A percentile compares a stretch with the other conserved stretches of the same genome.
phyloP scores from a whole-genome alignment of 2,113 vertebrate genomes.

The Anser brachyrhynchus region DNA sequence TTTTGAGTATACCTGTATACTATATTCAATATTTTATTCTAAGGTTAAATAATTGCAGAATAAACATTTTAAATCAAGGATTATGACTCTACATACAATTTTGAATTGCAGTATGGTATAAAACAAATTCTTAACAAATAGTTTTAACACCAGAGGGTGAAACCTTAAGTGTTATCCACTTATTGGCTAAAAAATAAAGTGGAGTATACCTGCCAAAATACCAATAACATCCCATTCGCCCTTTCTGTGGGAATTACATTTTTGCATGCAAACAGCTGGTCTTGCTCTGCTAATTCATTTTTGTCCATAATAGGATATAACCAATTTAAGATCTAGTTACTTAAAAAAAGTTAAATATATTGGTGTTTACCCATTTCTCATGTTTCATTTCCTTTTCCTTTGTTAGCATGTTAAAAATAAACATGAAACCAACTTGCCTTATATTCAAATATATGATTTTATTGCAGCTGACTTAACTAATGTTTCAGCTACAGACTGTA shows the following conservation, averaged over 20 bases:
- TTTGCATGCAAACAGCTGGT: neutral
- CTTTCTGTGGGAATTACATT: neutral
- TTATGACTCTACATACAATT: neutral
- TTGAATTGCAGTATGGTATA: neutral
- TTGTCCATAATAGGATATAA: neutral
- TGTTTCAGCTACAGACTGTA: neutral
- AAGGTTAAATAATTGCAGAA: neutral
- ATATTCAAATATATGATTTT: neutral
- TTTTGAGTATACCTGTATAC: neutral
- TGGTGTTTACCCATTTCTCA: neutral
- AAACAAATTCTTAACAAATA: neutral
- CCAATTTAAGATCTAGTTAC: neutral
- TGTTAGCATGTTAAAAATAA: neutral
- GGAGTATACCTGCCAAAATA: neutral
- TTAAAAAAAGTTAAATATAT: neutral
- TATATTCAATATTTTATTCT: neutral
- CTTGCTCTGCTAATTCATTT: neutral
- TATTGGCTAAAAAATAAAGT: neutral
- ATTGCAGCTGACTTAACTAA: neutral
- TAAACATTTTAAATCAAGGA: neutral
- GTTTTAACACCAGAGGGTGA: neutral
- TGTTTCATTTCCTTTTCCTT: neutral
- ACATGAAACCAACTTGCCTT: neutral
- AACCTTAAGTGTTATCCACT: neutral
- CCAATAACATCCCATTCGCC: neutral